Conservation (phyloP, 1,140 invertebrate species). For the Potamilus streckersoni region DNA sequence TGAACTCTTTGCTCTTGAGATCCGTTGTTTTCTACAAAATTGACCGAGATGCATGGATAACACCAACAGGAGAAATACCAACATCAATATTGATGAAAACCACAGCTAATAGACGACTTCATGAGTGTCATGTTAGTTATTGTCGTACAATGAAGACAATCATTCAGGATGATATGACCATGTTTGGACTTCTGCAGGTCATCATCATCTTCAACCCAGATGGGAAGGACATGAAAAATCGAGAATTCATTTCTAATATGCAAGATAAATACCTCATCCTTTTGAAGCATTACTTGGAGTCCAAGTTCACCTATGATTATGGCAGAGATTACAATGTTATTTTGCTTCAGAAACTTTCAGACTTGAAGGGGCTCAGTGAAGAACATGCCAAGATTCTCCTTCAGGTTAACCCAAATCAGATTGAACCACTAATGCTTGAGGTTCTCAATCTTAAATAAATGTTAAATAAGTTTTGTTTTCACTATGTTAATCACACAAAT, state of each 20-base stretch:
- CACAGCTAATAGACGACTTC: conserved; percentile 59
- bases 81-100: conserved; percentile 60
- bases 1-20: conserved; percentile 53
- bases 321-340: conserved; percentile 68
- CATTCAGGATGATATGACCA: conserved; percentile 62
- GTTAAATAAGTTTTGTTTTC: too few species aligned
- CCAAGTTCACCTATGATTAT: conserved; percentile 73
- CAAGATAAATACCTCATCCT: conserved; percentile 94
- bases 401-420: conserved; percentile 88
- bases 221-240: conserved; percentile 81
- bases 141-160: conserved; percentile 59
- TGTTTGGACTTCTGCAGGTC: conserved; percentile 89
- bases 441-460: conserved; percentile 86
- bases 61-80: conserved; percentile 56
- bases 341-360: conserved; percentile 86
- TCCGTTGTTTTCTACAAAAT: conserved; percentile 56
- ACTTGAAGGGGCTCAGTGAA: conserved; percentile 86
- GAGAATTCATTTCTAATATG: conserved; percentile 74
- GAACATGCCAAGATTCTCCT: conserved; percentile 88
- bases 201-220: conserved; percentile 90
- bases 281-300: conserved; percentile 87
- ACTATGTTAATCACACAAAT: too few species aligned
- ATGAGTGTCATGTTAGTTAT: conserved; percentile 61
- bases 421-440: conserved; percentile 91
- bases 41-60: conserved; percentile 57